Conservation (phyloP, 2,797 vertebrate genomes). For the Hydrolagus colliei region DNA sequence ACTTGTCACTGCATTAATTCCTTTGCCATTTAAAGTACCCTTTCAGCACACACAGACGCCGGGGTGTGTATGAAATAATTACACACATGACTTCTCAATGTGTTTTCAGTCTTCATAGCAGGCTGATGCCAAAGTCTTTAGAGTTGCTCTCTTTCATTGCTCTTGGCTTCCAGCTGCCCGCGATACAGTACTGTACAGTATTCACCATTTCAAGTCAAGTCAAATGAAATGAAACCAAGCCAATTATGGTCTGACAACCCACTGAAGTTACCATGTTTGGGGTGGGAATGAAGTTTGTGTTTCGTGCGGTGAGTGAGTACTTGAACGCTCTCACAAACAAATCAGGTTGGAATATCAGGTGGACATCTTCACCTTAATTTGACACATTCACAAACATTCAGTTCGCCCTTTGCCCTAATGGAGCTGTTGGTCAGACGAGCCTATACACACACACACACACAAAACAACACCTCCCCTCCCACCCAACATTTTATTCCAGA, state of each 20-base stretch:
- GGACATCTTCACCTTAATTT: not conserved
- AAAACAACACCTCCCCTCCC: no score
- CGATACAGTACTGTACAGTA: not conserved
- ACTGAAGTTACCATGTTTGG: not conserved
- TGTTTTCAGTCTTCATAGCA: no score
- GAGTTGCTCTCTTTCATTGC: not conserved
- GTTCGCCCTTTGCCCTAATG: not conserved
- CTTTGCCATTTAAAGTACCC: no score
- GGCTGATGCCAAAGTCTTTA: not conserved
- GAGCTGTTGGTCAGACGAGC: not conserved
- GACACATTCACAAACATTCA: not conserved
- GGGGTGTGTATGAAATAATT: no score
- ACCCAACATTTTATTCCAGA: no score
- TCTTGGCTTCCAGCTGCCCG: not conserved
- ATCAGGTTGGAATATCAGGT: not conserved
- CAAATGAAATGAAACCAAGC: not conserved
- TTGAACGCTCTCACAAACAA: not conserved
- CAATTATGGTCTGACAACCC: not conserved
- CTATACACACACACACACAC: not conserved
- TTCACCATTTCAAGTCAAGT: not conserved
- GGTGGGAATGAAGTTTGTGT: not conserved
- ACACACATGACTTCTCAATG: no score
- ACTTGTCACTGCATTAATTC: no score
- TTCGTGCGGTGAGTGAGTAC: not conserved
- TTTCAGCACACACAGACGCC: no score